phyloP scores from a whole-genome alignment of 2,797 vertebrate species.

The Trachops cirrhosus region DNA sequence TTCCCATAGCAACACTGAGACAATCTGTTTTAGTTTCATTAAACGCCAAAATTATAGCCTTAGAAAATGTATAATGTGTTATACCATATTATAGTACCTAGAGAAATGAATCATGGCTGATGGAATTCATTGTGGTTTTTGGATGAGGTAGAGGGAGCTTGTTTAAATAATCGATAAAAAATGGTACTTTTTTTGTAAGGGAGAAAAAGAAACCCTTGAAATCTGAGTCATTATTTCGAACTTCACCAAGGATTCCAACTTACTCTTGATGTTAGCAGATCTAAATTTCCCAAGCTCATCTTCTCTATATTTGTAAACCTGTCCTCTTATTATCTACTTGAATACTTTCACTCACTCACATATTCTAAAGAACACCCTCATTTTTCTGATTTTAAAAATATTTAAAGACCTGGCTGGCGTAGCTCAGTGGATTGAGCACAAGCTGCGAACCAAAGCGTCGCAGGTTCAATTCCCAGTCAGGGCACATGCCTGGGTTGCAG shows the following conservation, averaged over 20 bases:
- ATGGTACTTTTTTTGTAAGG: neutral
- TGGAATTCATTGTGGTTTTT: constrained; percentile 2
- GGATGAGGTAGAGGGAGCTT: neutral
- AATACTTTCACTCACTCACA: neutral
- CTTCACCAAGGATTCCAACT: constrained; percentile 3
- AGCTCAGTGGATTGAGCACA: too few species aligned
- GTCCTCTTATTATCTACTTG: neutral
- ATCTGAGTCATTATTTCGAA: constrained; percentile 11
- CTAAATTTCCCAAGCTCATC: neutral
- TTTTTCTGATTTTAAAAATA: neutral
- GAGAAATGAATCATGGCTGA: neutral
- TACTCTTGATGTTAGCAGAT: constrained; percentile 8
- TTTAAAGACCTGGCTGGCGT: too few species aligned
- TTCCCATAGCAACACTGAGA: constrained; percentile 60
- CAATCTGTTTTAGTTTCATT: constrained; percentile 60
- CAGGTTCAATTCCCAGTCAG: too few species aligned
- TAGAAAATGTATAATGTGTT: constrained; percentile 36
- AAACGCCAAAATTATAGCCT: constrained; percentile 48
- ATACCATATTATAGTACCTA: neutral
- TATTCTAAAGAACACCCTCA: neutral
- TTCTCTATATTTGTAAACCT: neutral
- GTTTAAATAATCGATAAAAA: constrained; percentile 50
- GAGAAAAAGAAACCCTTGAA: neutral
- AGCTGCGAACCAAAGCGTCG: too few species aligned
- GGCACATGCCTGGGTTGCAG: too few species aligned